Conservation (phyloP, 2,888 invertebrate genomes). For the Elegia similella region DNA sequence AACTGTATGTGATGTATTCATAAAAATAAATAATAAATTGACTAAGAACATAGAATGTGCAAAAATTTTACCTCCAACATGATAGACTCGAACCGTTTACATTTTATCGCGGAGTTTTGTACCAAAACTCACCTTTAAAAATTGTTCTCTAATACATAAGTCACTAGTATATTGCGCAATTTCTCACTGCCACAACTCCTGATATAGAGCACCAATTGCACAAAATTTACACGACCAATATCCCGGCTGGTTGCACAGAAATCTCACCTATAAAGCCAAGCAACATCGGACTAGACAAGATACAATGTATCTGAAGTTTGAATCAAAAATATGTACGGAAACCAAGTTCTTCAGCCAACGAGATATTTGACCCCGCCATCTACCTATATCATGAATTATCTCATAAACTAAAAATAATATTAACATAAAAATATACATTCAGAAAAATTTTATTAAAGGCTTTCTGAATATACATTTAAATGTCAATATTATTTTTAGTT, state of each 20-base stretch:
- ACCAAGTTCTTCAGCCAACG: no score
- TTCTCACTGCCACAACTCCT: slow-evolving; percentile 1
- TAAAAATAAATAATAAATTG: no score
- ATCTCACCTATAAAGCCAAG: slow-evolving; percentile 12
- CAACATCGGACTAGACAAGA: background rate
- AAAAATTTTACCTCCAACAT: background rate
- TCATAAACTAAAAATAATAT: no score
- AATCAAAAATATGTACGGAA: background rate
- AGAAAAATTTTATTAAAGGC: no score
- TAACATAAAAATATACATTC: no score
- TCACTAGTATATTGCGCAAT: slow-evolving; percentile 4
- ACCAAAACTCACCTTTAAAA: background rate
- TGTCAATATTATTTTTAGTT: no score
- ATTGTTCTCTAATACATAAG: background rate
- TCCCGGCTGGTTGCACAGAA: slow-evolving; percentile 20
- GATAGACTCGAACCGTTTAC: background rate
- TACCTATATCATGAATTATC: no score
- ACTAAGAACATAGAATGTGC: no score
- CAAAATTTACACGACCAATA: slow-evolving; percentile 25
- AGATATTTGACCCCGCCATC: no score
- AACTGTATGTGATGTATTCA: no score
- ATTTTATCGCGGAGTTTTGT: background rate
- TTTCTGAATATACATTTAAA: no score
- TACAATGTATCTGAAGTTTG: background rate
- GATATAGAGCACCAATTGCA: slow-evolving; percentile 19